Evolutionary conservation across 2,113 vertebrate genomes (phyloP).

Genomic region (Phylloscopus whistleri): DNA sequence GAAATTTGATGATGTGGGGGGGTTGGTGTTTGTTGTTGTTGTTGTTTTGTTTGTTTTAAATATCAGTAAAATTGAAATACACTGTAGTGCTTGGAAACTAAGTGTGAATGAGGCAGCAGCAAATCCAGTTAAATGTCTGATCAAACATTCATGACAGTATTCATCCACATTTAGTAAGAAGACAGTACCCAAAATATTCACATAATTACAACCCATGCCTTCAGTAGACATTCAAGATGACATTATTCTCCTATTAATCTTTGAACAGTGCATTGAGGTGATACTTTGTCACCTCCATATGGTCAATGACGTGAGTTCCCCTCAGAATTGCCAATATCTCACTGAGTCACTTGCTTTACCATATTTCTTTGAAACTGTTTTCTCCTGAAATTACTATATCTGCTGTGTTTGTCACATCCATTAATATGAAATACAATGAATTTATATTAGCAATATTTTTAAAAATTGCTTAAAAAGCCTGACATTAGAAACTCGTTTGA

Average conservation of each 20-base stretch:
- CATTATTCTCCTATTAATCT: slow-evolving; percentile 45
- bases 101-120: neutral
- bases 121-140: neutral
- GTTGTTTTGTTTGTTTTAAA: neutral
- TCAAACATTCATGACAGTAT: neutral
- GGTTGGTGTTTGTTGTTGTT: neutral
- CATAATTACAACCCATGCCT: slow-evolving; percentile 11
- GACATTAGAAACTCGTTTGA: neutral
- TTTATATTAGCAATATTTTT: slow-evolving; percentile 15
- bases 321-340: slow-evolving; percentile 32
- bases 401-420: slow-evolving; percentile 38
- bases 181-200: slow-evolving; percentile 41
- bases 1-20: neutral
- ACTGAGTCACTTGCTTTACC: slow-evolving; percentile 4
- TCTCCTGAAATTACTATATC: slow-evolving; percentile 29
- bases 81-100: neutral
- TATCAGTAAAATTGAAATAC: neutral
- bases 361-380: slow-evolving; percentile 54
- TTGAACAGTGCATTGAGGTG: slow-evolving; percentile 10
- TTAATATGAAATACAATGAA: slow-evolving; percentile 23
- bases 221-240: neutral
- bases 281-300: slow-evolving; percentile 37
- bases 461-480: neutral
- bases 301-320: slow-evolving; percentile 4
- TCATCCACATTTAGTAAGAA: neutral